Evolutionary conservation across 1,140 invertebrate genomes (phyloP).

Genomic region (Brachionus koreanus): DNA sequence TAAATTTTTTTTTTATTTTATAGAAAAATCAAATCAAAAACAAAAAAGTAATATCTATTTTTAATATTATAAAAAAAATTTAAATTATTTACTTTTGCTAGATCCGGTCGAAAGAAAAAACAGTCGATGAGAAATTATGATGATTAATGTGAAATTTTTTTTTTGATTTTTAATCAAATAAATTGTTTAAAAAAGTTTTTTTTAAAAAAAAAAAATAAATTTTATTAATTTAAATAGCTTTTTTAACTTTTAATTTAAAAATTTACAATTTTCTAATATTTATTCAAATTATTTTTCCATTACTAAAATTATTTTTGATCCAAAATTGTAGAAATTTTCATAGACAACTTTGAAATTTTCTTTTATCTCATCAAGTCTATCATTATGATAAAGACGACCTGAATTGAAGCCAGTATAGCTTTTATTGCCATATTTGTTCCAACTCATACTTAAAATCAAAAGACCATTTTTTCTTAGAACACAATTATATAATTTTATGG

Average conservation of each 20-base stretch:
- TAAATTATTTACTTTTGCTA: neutral
- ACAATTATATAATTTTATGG: neutral
- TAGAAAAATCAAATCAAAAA: slow-evolving; percentile 2
- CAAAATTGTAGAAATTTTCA: neutral
- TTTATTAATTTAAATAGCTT: no score
- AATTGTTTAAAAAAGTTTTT: neutral
- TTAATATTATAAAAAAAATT: neutral
- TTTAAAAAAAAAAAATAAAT: neutral
- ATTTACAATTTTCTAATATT: neutral
- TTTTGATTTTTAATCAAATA: neutral
- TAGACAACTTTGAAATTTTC: neutral
- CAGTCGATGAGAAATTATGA: neutral
- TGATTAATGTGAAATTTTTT: neutral
- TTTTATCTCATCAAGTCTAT: neutral
- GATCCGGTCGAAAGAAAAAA: slow-evolving; percentile 17
- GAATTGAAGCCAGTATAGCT: neutral
- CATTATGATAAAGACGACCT: neutral
- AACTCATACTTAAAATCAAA: neutral
- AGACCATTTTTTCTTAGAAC: neutral
- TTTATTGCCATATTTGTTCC: neutral
- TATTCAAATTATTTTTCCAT: neutral
- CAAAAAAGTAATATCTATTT: neutral
- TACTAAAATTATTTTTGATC: neutral
- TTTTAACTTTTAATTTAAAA: neutral
- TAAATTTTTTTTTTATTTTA: no score